phyloP scores from a whole-genome alignment of 1,140 invertebrate genomes.

The Sminthurides bifidus region DNA sequence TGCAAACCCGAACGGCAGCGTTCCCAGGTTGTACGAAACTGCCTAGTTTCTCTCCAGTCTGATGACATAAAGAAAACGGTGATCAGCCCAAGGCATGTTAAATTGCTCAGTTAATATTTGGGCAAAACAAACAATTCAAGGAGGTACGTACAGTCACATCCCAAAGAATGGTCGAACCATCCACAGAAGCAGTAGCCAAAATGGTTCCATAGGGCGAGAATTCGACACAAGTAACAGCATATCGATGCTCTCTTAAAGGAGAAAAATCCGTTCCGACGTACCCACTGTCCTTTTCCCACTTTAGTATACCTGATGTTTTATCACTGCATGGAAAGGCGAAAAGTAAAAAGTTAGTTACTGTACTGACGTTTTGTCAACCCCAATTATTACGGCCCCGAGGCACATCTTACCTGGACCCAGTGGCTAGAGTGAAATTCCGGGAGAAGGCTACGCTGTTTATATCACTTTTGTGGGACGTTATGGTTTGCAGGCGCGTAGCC shows the following conservation, averaged over 20 bases:
- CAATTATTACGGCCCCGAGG: not conserved
- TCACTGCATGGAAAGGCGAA: constrained; percentile 40
- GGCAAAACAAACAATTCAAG: not conserved
- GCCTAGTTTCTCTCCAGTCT: constrained; percentile 48
- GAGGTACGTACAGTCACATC: constrained; percentile 39
- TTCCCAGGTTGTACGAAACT: constrained; percentile 53
- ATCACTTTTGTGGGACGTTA: constrained; percentile 49
- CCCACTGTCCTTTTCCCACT: constrained; percentile 46
- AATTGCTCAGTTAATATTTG: not conserved
- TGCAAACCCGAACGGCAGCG: constrained; percentile 49
- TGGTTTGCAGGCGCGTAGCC: constrained; percentile 41
- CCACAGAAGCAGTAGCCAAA: constrained; percentile 56
- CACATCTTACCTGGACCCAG: constrained; percentile 48
- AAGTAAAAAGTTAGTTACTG: not conserved
- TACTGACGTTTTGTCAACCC: not conserved
- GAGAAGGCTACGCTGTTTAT: constrained; percentile 52
- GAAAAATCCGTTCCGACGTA: constrained; percentile 46
- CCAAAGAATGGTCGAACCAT: constrained; percentile 60
- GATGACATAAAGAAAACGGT: constrained; percentile 11
- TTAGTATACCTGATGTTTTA: constrained; percentile 50
- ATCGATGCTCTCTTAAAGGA: constrained; percentile 51
- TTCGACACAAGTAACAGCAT: constrained; percentile 37
- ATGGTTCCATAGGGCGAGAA: constrained; percentile 54
- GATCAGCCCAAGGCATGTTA: not conserved
- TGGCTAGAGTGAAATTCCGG: constrained; percentile 45